Evolutionary conservation across 2,113 vertebrate genomes (phyloP).

Genomic region (Festucalex cinctus): DNA sequence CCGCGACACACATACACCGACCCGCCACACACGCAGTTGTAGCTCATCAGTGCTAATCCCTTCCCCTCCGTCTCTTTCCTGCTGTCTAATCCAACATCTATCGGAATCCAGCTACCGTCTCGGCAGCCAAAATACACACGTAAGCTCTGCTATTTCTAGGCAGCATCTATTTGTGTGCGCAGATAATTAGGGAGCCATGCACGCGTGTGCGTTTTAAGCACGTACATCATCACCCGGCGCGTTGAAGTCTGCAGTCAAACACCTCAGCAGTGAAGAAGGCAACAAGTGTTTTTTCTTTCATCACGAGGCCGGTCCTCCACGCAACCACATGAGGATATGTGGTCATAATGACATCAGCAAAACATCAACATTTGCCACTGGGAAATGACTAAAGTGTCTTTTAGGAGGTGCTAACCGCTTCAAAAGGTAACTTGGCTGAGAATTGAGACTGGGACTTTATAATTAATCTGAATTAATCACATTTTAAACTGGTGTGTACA

Average conservation of each 20-base stretch:
- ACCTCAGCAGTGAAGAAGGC: neutral
- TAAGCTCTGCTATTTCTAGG: slow-evolving; percentile 60
- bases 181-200: slow-evolving; percentile 40
- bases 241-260: slow-evolving; percentile 13
- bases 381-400: neutral
- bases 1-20: slow-evolving; percentile 9
- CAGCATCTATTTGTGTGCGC: slow-evolving; percentile 47
- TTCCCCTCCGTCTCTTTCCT: slow-evolving; percentile 57
- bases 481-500: neutral
- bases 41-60: slow-evolving; percentile 61
- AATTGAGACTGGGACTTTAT: neutral
- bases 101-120: slow-evolving; percentile 56
- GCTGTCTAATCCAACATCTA: slow-evolving; percentile 63
- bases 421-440: neutral
- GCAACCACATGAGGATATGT: slow-evolving; percentile 32
- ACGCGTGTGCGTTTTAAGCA: slow-evolving; percentile 27
- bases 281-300: neutral
- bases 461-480: neutral
- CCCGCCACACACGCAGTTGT: slow-evolving; percentile 24
- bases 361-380: neutral
- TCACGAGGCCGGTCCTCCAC: neutral
- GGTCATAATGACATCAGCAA: neutral
- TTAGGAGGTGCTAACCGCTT: neutral
- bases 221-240: slow-evolving; percentile 27
- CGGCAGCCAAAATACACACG: slow-evolving; percentile 54